Conservation (phyloP, 2,113 vertebrate species). For the Serilophus lunatus region DNA sequence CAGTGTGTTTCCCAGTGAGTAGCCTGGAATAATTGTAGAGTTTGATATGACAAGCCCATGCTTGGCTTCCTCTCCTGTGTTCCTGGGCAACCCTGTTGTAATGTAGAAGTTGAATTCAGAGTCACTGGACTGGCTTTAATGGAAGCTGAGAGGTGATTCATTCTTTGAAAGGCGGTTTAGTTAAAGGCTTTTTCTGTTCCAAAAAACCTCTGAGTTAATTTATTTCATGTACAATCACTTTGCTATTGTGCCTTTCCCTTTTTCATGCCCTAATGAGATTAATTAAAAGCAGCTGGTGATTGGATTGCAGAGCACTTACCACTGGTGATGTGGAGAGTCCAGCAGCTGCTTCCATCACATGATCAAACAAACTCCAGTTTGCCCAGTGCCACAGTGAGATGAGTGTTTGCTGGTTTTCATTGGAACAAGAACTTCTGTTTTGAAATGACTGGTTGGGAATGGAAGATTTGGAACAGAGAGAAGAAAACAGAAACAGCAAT, state of each 20-base stretch:
- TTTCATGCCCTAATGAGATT: background rate
- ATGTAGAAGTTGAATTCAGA: background rate
- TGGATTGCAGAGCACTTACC: conserved; percentile 49
- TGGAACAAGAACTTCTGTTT: conserved; percentile 73
- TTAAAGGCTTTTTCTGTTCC: background rate
- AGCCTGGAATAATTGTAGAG: background rate
- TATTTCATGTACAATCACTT: background rate
- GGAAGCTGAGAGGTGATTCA: background rate
- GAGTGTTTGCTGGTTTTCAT: conserved; percentile 73
- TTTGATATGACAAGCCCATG: background rate
- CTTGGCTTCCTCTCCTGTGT: background rate
- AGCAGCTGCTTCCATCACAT: conserved; percentile 77
- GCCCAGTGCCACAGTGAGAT: conserved; percentile 72
- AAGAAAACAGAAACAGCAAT: background rate
- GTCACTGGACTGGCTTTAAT: background rate
- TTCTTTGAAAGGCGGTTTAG: background rate
- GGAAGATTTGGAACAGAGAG: background rate
- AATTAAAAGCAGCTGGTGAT: background rate
- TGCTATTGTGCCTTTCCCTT: background rate
- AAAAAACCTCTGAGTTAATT: fast-evolving
- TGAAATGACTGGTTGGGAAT: conserved; percentile 72
- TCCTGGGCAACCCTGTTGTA: background rate
- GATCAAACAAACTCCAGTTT: conserved; percentile 88
- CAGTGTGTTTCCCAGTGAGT: background rate
- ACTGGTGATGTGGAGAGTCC: background rate